Conservation (phyloP, 2,797 vertebrate species). For the Ptychadena robeensis region DNA sequence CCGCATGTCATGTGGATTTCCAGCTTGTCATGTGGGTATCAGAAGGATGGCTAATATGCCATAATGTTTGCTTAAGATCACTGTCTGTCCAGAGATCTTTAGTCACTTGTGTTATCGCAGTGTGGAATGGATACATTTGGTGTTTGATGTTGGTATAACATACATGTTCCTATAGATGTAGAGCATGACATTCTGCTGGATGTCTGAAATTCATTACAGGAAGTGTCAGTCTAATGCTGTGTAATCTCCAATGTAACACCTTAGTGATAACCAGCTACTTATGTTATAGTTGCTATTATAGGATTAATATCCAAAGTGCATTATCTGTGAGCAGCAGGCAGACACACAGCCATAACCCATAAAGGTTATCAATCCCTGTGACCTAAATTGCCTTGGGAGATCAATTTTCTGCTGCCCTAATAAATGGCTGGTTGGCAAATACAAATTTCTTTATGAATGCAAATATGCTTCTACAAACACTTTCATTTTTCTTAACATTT, state of each 20-base stretch:
- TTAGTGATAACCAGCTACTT: conserved; percentile 87
- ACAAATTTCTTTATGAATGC: conserved; percentile 59
- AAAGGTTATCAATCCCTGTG: conserved; percentile 91
- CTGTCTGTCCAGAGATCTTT: conserved; percentile 81
- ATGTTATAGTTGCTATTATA: conserved; percentile 89
- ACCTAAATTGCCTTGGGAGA: conserved; percentile 85
- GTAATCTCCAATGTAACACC: conserved; percentile 92
- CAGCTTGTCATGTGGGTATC: conserved; percentile 11
- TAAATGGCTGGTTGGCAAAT: conserved; percentile 69
- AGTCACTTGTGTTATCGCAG: conserved; percentile 82
- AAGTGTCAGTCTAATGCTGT: conserved; percentile 90
- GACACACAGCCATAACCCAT: conserved; percentile 83
- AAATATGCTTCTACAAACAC: conserved; percentile 52
- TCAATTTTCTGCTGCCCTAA: conserved; percentile 79
- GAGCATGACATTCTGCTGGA: conserved; percentile 78
- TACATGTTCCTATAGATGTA: conserved; percentile 71
- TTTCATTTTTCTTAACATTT: conserved; percentile 45
- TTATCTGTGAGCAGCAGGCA: conserved; percentile 79
- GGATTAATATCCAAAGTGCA: conserved; percentile 89
- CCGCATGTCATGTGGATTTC: conserved; percentile 32
- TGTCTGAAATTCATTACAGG: conserved; percentile 90
- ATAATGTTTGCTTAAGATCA: conserved; percentile 74
- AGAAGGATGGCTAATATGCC: conserved; percentile 69
- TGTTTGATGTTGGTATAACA: conserved; percentile 76
- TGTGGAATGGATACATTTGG: conserved; percentile 81